Base-by-base conservation (phyloP, 2,113 vertebrate genomes). In the Meriones unguiculatus region DNA sequence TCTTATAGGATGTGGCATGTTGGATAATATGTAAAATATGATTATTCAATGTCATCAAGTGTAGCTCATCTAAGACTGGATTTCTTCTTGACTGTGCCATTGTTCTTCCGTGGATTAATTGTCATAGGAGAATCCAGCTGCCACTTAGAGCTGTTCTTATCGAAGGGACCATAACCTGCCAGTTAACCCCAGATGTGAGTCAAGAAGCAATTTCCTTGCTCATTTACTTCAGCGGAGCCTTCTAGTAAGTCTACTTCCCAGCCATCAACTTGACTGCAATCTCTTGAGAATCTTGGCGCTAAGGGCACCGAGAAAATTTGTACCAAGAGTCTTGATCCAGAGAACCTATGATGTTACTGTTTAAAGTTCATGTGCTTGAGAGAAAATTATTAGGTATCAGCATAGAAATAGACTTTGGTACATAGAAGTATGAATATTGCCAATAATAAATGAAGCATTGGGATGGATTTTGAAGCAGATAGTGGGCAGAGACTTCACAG, bases 11-110 rank as follows among this genome's bases (percentile, higher is more conserved):
- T 75, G 64, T 91, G 17, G 14, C 32, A 82, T 46, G 22, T 3
- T 77, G 38, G 50, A n/a, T 4, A 88, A 64, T 52, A 2, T 41
- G 52, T 28, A 81, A 17, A 82, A 41, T 73, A 91, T 73, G 35
- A 54, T 75, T 54, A n/a, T 20, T 28, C 5, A 65, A 64, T 94
- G 1, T 69, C 90, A 72, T 30, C 15, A 59, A 92, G 32, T 57
- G 92, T 57, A 78, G 22, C 38, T 82, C 67, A 62, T 75, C 24
- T 41, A 84, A 81, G 30, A 75, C 9, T 93, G 64, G 7, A 59
- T 75, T 89, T 46, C 22, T 95, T 89, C 80, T 96, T 70, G 73
- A 54, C 54, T 57, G n/a, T 30, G 76, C 5, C 69, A 13, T 88
- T 15, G 17, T 14, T 38, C 35, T 84, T 24, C 73, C 20, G 59